Percentiles rank a stretch among this genome's conserved stretches.
These are phyloP conservation scores for Drosophila dunni DNA, from an alignment of 1,140 invertebrate species.

Conservation along the genomic window DNA sequence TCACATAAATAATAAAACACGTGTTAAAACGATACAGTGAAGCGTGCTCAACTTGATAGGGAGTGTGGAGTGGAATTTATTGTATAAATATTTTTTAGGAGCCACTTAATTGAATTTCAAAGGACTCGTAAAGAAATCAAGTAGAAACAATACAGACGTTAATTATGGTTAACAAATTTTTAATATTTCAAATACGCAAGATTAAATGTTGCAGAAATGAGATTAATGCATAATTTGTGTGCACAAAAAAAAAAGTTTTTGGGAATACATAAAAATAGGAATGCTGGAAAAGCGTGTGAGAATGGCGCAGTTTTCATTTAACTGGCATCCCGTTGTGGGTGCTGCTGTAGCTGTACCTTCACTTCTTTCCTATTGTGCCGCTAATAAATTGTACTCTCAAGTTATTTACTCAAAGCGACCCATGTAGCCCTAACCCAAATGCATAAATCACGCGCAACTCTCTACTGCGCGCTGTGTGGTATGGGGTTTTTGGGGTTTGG, in stretches of 20 bases:
- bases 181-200: constrained; percentile 15
- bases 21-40: background rate
- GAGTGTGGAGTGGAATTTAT: background rate
- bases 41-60: background rate
- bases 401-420: constrained; percentile 64
- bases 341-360: constrained; percentile 7
- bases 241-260: background rate
- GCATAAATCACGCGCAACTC: constrained; percentile 70
- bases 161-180: constrained; percentile 11
- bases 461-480: no score
- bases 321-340: constrained; percentile 24
- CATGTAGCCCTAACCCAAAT: constrained; percentile 58
- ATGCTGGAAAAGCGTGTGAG: constrained; percentile 3
- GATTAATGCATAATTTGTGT: constrained; percentile 36
- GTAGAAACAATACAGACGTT: constrained; percentile 2
- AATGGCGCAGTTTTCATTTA: constrained; percentile 30
- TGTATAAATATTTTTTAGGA: no score
- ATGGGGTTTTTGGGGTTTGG: no score
- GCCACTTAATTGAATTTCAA: no score
- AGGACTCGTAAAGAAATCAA: background rate
- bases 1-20: constrained; percentile 29
- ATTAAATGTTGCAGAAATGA: constrained; percentile 6
- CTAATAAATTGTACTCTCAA: constrained; percentile 70
- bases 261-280: background rate
- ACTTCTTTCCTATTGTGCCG: constrained; percentile 46